Evolutionary conservation across 2,888 invertebrate species (phyloP), one percentile per base, ranked within the genome.

Genomic region (Chaitophorus viminalis): DNA sequence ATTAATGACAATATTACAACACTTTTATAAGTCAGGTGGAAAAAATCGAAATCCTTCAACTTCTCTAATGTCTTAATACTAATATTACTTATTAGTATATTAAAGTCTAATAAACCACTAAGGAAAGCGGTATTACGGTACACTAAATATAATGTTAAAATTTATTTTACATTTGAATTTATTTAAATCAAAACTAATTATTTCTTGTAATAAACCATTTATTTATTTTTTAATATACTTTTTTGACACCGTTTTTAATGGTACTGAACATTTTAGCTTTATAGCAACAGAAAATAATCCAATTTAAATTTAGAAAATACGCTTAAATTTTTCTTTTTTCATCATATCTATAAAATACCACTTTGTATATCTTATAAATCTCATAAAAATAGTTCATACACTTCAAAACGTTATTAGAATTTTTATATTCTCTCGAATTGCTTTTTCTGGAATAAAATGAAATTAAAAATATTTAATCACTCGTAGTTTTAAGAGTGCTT

Each of bases 1-100:
- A 84, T 84, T 75, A 84, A 65, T 84, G 76, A 84, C 75, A 76
- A 84, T 31, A 84, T 65, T 76, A 84, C 60, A 65, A 76, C 65
- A 65, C 74, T 82, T 54, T 82, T 54, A n/a, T n/a, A 82, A 82
- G 72, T 74, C 33, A 68, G n/a, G 33, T 36, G 74, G 72, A 82
- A 82, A 70, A 65, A 81, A 81, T 29, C 78, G 29, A 68, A 68
- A 81, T 68, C 11, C 39, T 68, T 46, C 68, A 11, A n/a, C 39
- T 36, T 46, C 65, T 60, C 60, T 60, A 21, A 60, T n/a, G 31
- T 29, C 39, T 46, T 25, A 3, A 46, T 46, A 6, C 21, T 21
- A 18, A 46, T 9, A 25, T 31, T 6, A 0, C 21, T 6, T 39
- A 9, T 39, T 11, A 39, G 36, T 39, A 5, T 46, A 36, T 36